Conservation (phyloP, 2,797 vertebrate genomes). For the Gymnoscopelus microlampas region DNA sequence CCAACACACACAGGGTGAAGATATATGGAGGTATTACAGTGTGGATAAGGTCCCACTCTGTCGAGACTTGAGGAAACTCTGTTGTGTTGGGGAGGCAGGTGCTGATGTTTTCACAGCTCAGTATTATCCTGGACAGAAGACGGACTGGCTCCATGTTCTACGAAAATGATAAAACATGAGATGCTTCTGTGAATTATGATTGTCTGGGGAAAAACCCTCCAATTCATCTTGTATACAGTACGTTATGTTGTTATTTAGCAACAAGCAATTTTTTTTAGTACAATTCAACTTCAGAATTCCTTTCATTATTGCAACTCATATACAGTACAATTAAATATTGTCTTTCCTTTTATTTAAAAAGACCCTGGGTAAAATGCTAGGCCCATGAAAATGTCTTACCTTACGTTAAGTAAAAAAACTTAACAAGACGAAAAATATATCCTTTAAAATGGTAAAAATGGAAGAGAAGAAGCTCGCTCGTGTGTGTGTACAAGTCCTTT, state of each 20-base stretch:
- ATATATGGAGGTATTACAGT: constrained; percentile 77
- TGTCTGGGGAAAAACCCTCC: no score
- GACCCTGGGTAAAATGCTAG: no score
- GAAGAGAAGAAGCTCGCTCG: not conserved
- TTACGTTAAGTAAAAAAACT: constrained; percentile 14
- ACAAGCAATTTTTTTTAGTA: not conserved
- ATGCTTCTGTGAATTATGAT: no score
- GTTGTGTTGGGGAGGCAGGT: constrained; percentile 7
- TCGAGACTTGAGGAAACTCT: not conserved
- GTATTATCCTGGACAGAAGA: constrained; percentile 7
- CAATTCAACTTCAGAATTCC: not conserved
- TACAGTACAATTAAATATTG: no score
- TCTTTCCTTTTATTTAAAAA: no score
- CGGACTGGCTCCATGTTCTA: constrained; percentile 53
- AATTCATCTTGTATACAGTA: no score
- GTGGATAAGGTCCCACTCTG: constrained; percentile 73
- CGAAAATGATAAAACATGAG: constrained; percentile 15
- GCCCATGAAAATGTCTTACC: constrained; percentile 49
- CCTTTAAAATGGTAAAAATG: constrained; percentile 1
- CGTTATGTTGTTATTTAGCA: no score
- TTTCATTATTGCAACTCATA: no score
- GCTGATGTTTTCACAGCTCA: constrained; percentile 59
- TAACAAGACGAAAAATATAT: not conserved
- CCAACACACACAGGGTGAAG: constrained; percentile 69
- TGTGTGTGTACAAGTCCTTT: constrained; percentile 5